A percentile compares a stretch with the other conserved stretches of the same genome.
These are phyloP conservation scores for Rhynchonycteris naso DNA, from an alignment of 2,797 vertebrate genomes.

Conservation along the genomic window DNA sequence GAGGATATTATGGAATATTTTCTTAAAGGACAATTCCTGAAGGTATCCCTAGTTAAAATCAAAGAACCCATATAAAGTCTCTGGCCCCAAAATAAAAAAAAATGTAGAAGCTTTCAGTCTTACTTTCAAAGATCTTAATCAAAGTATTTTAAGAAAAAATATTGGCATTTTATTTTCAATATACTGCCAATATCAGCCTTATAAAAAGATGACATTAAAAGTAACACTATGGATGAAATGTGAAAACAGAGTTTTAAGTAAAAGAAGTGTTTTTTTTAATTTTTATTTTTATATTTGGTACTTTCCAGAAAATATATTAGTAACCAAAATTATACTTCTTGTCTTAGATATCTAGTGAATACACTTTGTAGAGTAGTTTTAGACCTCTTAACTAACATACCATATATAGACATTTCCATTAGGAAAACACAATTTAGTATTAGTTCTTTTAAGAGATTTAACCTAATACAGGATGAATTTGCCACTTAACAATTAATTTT, in stretches of 20 bases:
- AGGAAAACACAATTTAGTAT: not conserved
- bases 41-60: not conserved
- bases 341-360: not conserved
- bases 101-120: not conserved
- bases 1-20: not conserved
- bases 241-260: not conserved
- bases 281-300: not conserved
- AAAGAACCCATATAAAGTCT: not conserved
- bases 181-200: not conserved
- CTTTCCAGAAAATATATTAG: not conserved
- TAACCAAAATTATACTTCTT: not conserved
- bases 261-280: not conserved
- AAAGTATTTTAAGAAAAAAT: constrained; percentile 21
- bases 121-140: not conserved
- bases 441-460: not conserved
- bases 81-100: not conserved
- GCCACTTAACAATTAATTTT: not conserved
- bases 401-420: not conserved
- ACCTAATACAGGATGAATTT: not conserved
- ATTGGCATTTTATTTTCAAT: not conserved
- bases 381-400: not conserved
- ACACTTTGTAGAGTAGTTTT: not conserved
- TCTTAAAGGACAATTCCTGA: not conserved
- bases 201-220: constrained; percentile 24
- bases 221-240: not conserved